Evolutionary conservation across 2,888 invertebrate genomes (phyloP).

Genomic region (Drosophila mettleri): DNA sequence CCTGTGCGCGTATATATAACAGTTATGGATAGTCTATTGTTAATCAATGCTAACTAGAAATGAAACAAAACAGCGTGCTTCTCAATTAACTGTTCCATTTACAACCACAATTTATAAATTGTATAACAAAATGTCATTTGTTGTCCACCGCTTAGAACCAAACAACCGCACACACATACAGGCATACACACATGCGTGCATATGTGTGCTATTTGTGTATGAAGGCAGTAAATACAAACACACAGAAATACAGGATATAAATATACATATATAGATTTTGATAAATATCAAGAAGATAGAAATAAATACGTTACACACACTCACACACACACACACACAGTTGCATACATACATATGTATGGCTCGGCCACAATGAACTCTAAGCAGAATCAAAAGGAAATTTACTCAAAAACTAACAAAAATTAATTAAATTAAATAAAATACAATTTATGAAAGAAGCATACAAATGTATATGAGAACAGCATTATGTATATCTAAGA

Average conservation of each 20-base stretch:
- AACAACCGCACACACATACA: background rate
- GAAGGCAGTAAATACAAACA: conserved; percentile 3
- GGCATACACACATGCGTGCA: background rate
- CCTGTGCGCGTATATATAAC: conserved; percentile 24
- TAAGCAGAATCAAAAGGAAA: conserved; percentile 48
- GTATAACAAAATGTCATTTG: conserved; percentile 41
- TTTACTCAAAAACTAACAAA: conserved; percentile 32
- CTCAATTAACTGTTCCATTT: conserved; percentile 49
- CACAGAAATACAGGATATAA: background rate
- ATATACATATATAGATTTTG: conserved; percentile 62
- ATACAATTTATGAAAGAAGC: conserved; percentile 31
- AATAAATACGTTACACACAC: conserved; percentile 19
- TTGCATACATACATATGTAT: background rate
- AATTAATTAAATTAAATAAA: conserved; percentile 8
- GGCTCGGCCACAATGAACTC: conserved; percentile 26
- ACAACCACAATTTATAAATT: conserved; percentile 24
- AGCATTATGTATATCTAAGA: conserved; percentile 66
- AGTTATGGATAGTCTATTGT: conserved; percentile 22
- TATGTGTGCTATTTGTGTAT: conserved; percentile 3
- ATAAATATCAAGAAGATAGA: conserved; percentile 61
- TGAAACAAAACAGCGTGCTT: conserved; percentile 42
- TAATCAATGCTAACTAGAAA: conserved; percentile 28
- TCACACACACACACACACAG: background rate
- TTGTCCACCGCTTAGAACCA: conserved; percentile 52
- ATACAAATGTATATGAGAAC: conserved; percentile 55